These are phyloP conservation scores for Odocoileus virginianus DNA, from an alignment of 2,113 vertebrate species.

Conservation along the genomic window DNA sequence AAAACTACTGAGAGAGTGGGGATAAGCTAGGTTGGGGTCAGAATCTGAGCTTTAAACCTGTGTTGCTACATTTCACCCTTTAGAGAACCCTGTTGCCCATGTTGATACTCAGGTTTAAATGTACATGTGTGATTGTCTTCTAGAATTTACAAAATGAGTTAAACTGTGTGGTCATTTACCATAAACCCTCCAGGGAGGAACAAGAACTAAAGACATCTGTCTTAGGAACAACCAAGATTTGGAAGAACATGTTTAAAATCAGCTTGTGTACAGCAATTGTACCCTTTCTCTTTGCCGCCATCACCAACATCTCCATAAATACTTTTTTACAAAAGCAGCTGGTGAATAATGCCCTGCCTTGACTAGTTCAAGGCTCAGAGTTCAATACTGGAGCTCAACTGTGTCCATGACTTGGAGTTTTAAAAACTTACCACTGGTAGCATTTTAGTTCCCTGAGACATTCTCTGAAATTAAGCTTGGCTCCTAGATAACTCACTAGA, in stretches of 20 bases:
- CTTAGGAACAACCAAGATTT: background rate
- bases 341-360: background rate
- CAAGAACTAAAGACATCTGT: background rate
- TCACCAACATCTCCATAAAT: background rate
- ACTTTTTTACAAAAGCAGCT: background rate
- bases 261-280: background rate
- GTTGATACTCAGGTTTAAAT: background rate
- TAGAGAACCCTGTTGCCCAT: background rate
- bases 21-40: background rate
- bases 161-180: background rate
- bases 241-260: background rate
- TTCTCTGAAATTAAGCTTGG: background rate
- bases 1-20: background rate
- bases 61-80: background rate
- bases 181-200: background rate
- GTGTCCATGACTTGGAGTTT: background rate
- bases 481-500: background rate
- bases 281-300: background rate
- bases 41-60: background rate
- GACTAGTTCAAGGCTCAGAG: background rate
- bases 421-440: background rate
- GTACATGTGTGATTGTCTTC: background rate
- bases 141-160: background rate
- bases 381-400: background rate
- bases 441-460: background rate